Evolutionary conservation across 1,140 invertebrate species (phyloP), one percentile per base, ranked within the genome.

Genomic region (Neomicropteryx cornuta): DNA sequence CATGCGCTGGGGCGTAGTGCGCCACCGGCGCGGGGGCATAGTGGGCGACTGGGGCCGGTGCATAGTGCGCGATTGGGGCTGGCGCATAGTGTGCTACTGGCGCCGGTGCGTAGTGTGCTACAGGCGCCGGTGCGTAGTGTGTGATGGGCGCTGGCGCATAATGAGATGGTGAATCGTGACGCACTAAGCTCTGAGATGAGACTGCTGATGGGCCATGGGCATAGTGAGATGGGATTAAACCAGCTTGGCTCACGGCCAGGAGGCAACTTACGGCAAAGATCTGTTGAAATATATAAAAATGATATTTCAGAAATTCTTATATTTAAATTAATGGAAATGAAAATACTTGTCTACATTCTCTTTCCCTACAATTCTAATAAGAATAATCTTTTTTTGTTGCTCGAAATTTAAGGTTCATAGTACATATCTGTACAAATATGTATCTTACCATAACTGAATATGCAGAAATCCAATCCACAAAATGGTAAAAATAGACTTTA

Each of bases 171-270:
- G 58, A 45, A 27, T 68, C 61, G 19, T 68, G 65, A 31, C 60
- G 59, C 19, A 66, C 51, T 45, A 68, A 60, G 55, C 59, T 66
- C 38, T 66, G 63, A 10, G 65, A 68, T n/a, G 65, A 68, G 20
- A 66, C 53, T 2, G 65, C 63, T n/a, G n/a, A n/a, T n/a, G n/a
- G n/a, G n/a, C n/a, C n/a, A n/a, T n/a, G n/a, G 18, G 48, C 52
- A 45, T 63, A 60, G 46, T 59, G 58, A 18, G 48, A 32, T 14
- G 56, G 53, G 44, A 61, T 47, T 20, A 62, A 47, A 38, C 60
- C 62, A 18, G 59, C 65, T 47, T 58, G 62, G 45, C 53, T 62
- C 10, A 56, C 55, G 14, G 61, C 63, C 56, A 68, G 45, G 36
- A 65, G 46, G 45, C 57, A 60, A 51, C 59, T 56, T 18, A 66